Conservation (phyloP, 2,888 invertebrate species). For the Scaptomyza caliginosa region DNA sequence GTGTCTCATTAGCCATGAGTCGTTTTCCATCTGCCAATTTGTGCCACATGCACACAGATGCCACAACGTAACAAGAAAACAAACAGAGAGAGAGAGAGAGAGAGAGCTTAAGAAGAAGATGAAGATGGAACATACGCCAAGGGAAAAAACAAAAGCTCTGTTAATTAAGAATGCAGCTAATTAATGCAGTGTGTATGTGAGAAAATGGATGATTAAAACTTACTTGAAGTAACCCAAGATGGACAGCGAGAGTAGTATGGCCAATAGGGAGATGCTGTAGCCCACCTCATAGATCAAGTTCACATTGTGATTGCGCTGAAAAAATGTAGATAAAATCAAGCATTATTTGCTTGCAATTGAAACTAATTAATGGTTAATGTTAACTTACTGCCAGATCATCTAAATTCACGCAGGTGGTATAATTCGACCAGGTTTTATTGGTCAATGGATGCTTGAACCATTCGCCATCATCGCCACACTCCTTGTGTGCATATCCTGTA, state of each 20-base stretch:
- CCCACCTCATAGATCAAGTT: constrained; percentile 93
- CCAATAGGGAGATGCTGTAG: constrained; percentile 93
- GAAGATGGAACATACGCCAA: constrained; percentile 23
- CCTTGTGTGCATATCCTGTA: constrained; percentile 91
- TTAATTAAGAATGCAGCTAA: constrained; percentile 7
- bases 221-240: constrained; percentile 95
- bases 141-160: neutral
- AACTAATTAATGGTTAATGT: neutral
- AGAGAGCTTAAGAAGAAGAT: no score
- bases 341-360: constrained; percentile 12
- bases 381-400: constrained; percentile 87
- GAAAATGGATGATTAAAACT: constrained; percentile 82
- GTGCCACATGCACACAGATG: neutral
- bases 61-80: neutral
- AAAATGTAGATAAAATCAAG: neutral
- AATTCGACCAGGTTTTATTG: constrained; percentile 94
- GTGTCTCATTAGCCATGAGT: constrained; percentile 55
- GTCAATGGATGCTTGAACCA: constrained; percentile 93
- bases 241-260: constrained; percentile 91
- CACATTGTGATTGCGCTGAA: constrained; percentile 89
- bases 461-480: constrained; percentile 90
- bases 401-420: constrained; percentile 92
- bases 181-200: constrained; percentile 3
- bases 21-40: constrained; percentile 42
- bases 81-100: no score